Evolutionary conservation across 2,797 vertebrate genomes (phyloP).

Genomic region (Lutjanus argentimaculatus): DNA sequence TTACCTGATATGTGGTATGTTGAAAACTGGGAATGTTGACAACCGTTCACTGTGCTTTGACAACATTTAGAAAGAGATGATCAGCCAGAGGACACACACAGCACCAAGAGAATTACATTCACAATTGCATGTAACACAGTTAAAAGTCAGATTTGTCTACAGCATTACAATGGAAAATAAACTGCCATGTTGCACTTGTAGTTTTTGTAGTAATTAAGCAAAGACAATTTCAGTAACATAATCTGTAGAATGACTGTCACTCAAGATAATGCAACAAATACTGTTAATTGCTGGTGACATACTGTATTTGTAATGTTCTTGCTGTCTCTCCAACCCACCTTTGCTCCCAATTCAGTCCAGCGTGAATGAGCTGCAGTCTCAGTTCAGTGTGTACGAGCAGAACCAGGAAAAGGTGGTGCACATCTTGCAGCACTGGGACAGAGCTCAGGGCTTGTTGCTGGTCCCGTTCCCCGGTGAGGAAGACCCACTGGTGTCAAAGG

Average conservation of each 20-base stretch:
- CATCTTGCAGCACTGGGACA: conserved; percentile 89
- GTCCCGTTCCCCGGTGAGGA: conserved; percentile 71
- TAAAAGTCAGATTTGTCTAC: not conserved
- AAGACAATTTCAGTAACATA: not conserved
- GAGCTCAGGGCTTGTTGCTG: conserved; percentile 79
- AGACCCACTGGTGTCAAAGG: conserved; percentile 57
- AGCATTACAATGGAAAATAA: not conserved
- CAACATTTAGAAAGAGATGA: not conserved
- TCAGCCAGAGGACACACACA: not conserved
- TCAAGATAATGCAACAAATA: not conserved
- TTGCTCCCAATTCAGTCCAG: conserved; percentile 20
- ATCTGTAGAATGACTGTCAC: not conserved
- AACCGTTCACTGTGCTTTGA: too few species aligned
- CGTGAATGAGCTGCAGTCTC: conserved; percentile 79
- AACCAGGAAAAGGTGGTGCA: conserved; percentile 78
- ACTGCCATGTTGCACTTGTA: not conserved
- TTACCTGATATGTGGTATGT: not conserved
- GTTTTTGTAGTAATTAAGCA: not conserved
- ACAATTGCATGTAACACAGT: not conserved
- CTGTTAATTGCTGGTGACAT: not conserved
- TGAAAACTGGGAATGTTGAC: not conserved
- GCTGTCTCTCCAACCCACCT: not conserved
- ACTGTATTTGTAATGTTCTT: not conserved
- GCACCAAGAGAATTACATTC: not conserved
- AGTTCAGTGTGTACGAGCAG: conserved; percentile 86